These are phyloP conservation scores for Clupea harengus DNA, from an alignment of 2,113 vertebrate species.

Conservation along the genomic window DNA sequence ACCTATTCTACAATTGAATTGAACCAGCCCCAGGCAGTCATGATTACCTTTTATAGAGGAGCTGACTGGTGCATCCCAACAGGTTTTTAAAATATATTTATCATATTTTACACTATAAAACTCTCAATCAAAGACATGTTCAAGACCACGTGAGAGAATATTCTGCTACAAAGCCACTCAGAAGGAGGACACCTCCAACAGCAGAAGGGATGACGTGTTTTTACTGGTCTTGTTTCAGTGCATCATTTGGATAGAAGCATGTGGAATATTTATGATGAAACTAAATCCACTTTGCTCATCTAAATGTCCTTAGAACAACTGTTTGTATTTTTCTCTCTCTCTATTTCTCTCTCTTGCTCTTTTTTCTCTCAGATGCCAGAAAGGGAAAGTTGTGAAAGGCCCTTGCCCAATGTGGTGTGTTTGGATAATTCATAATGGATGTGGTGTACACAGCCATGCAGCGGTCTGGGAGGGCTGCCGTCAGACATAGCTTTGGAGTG, in stretches of 20 bases:
- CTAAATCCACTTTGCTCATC: background rate
- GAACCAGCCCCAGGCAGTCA: background rate
- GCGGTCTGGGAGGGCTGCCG: background rate
- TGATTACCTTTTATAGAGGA: background rate
- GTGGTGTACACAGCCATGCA: too few relatives aligned
- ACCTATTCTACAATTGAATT: background rate
- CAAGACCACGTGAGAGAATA: background rate
- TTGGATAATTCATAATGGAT: too few relatives aligned
- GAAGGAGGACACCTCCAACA: background rate
- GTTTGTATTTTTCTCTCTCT: background rate
- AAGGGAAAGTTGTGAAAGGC: too few relatives aligned
- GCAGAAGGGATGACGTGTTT: too few relatives aligned
- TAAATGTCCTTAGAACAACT: background rate
- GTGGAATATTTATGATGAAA: background rate
- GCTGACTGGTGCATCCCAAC: background rate
- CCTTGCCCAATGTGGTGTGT: too few relatives aligned
- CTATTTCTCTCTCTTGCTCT: too few relatives aligned
- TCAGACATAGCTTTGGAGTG: background rate
- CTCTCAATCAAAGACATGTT: too few relatives aligned
- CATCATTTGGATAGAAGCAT: background rate
- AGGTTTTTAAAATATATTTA: too few relatives aligned
- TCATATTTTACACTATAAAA: too few relatives aligned
- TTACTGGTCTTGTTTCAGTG: too few relatives aligned
- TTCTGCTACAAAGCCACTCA: too few relatives aligned
- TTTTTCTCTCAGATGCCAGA: too few relatives aligned